These are phyloP conservation scores for Heliornis fulica DNA, from an alignment of 2,113 vertebrate species.

Conservation along the genomic window DNA sequence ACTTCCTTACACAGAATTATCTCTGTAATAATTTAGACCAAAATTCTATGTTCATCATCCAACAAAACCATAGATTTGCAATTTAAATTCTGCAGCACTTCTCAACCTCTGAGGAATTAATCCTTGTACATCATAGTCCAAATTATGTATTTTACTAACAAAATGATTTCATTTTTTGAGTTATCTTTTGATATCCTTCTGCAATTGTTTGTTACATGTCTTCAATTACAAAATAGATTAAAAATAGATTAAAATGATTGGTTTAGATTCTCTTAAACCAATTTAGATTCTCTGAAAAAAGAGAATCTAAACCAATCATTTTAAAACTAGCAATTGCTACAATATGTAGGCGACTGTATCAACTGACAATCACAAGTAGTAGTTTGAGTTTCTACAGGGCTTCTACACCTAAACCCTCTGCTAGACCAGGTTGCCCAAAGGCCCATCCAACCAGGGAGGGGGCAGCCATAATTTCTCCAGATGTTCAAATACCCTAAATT, in stretches of 20 bases:
- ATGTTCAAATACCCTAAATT: not conserved
- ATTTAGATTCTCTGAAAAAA: no score
- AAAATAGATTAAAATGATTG: no score
- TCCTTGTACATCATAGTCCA: not conserved
- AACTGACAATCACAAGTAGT: not conserved
- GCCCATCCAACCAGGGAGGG: not conserved
- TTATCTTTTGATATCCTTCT: not conserved
- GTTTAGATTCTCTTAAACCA: no score
- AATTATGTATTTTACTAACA: not conserved
- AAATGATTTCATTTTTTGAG: not conserved
- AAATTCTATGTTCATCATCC: not conserved
- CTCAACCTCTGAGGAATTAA: not conserved
- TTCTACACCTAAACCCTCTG: not conserved
- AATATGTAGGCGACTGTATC: not conserved
- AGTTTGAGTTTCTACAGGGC: not conserved
- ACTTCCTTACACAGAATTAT: not conserved
- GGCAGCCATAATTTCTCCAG: not conserved
- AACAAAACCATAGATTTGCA: not conserved
- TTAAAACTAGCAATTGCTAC: not conserved
- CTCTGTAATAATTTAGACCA: not conserved
- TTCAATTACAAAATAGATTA: not conserved
- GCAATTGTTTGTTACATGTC: not conserved
- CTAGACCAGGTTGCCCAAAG: not conserved
- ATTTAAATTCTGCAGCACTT: not conserved
- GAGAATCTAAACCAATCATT: not conserved